Base-by-base conservation (phyloP, 2,888 invertebrate genomes). In the Plebejus anna region DNA sequence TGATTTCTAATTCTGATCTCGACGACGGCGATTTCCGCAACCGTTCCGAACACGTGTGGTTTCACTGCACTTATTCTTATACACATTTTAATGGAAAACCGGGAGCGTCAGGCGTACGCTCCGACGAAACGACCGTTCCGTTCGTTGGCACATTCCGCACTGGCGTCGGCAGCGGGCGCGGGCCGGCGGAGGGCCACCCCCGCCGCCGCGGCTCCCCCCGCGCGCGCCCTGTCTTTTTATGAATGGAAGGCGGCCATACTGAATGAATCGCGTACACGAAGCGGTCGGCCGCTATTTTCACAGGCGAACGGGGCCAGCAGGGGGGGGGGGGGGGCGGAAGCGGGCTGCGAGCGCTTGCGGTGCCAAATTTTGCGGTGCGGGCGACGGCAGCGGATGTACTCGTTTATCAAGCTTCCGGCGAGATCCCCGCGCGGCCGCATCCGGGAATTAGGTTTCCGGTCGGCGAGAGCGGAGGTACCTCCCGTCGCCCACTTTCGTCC, bases 241-340 rank as follows among this genome's bases (percentile, higher is more conserved):
- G 95, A 95, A 95, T 95, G 95, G 95, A 94, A 95, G 95, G 95
- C 95, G 95, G 95, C 95, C 95, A 95, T 95, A 93, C 95, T 95
- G 95, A 95, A 95, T 95, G 95, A 95, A 95, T 94, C 94, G 95
- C 94, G 94, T 94, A 94, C 94, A 94, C 94, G 87, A 92, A 92
- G 93, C 93, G 91, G 92, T 92, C 91, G 91, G 93, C 90, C 92
- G 92, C 93, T 93, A 93, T 92, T 92, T 92, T 90, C 88, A 92
- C 93, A 91, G 89, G 90, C 89, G 88, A 88, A 85, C 88, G 90
- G 85, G 87, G 89, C 83, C 85, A 90, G 88, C 85, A 87, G 87
- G 73, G 73, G 89, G 90, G 90, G 90, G 88, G 86, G 89, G 89
- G 88, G 91, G 90, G 90, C 92, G 93, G 93, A 91, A 92, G 91